phyloP scores from a whole-genome alignment of 1,140 invertebrate species.

The Caerostris extrusa region DNA sequence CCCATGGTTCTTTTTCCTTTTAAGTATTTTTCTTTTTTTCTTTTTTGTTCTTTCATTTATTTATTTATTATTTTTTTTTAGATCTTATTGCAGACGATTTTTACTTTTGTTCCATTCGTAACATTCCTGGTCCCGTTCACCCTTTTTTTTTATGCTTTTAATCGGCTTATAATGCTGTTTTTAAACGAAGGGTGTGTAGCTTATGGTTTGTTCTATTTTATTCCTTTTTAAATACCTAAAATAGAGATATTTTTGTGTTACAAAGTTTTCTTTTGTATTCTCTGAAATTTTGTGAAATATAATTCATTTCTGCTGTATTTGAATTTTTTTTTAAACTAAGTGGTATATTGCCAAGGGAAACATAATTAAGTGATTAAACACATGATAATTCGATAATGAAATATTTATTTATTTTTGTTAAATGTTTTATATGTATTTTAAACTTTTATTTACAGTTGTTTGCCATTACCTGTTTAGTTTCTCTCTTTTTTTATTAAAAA shows the following conservation, averaged over 20 bases:
- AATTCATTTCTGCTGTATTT: background rate
- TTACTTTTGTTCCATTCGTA: background rate
- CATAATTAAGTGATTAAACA: background rate
- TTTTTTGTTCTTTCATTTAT: background rate
- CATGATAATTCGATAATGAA: too few relatives aligned
- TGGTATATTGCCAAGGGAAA: background rate
- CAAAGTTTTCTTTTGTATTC: background rate
- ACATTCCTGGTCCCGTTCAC: background rate
- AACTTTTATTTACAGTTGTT: too few relatives aligned
- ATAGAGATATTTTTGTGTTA: background rate
- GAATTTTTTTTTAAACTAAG: background rate
- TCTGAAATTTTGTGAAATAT: background rate
- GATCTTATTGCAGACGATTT: background rate
- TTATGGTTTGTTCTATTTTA: background rate
- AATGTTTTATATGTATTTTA: too few relatives aligned
- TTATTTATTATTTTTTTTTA: background rate
- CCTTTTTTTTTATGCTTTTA: background rate
- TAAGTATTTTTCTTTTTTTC: background rate
- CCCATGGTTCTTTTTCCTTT: background rate
- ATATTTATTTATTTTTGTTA: too few relatives aligned
- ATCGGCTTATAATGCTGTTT: conserved; percentile 1
- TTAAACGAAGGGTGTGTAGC: background rate
- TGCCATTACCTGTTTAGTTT: too few relatives aligned
- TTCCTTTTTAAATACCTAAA: background rate
- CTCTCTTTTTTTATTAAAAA: too few relatives aligned